Base-by-base conservation (phyloP, 2,888 invertebrate species). In the Iselma pallidipennis region DNA sequence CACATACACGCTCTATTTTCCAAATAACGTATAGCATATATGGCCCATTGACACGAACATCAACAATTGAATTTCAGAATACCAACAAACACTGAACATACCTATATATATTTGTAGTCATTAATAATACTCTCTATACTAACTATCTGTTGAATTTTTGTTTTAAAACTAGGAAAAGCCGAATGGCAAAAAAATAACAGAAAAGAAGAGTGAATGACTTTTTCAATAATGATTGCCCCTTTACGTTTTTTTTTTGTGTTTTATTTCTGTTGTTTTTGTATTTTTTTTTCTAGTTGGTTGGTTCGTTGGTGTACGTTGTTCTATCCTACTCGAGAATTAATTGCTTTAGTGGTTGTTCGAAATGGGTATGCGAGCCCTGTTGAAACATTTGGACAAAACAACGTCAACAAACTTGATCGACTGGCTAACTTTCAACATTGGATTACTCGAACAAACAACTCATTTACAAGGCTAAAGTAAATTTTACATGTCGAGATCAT, bases 381-480 rank as follows among this genome's bases (percentile, higher is more conserved):
- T 31, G 52, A 31, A 52, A 21, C 52, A 31, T 52, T 52, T 52
- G 16, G 28, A 52, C 28, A 52, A 52, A 52, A 52, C 28, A 61
- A 57, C 56, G 61, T 49, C 55, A 49, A 66, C 68, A 69, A 63
- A 66, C 64, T 68, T 62, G 53, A 61, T 53, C 56, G 57, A 61
- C 65, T 63, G 58, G 55, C 51, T 53, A 49, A 29, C 54, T 61
- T 63, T 52, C 52, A 49, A 57, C 59, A 61, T 71, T 71, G 72
- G 71, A 74, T 73, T 74, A 72, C 72, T 66, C 65, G 67, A 67
- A 67, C 71, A 74, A 73, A 74, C 73, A 72, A 71, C 71, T 73
- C 73, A 68, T 73, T 73, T 73, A 70, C 70, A 37, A 37, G 70
- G 70, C 68, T 66, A 70, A 71, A 74, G 70, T 71, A 71, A 69